phyloP scores from a whole-genome alignment of 2,888 invertebrate species.

The Papilio elwesi region DNA sequence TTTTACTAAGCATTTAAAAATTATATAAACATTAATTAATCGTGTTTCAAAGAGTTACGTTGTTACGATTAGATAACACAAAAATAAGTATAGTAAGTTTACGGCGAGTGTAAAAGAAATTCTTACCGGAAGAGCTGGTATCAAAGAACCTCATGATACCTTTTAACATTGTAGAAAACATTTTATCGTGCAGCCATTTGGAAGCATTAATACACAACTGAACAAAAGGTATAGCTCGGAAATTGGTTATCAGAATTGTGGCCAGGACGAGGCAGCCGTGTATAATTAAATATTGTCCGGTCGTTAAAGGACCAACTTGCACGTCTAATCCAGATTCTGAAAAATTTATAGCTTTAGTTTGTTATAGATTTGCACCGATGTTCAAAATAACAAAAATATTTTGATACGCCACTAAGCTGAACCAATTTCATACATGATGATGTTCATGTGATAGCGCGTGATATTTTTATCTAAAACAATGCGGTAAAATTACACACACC shows the following conservation, averaged over 20 bases:
- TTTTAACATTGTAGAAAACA: conserved; percentile 85
- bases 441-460: no score
- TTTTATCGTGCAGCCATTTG: conserved; percentile 86
- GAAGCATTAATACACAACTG: conserved; percentile 86
- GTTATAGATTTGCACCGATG: no score
- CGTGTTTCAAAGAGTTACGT: no score
- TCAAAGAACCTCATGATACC: conserved; percentile 89
- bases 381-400: not conserved
- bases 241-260: conserved; percentile 83
- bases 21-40: no score
- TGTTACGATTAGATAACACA: no score
- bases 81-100: no score
- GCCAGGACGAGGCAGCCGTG: conserved; percentile 83
- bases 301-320: conserved; percentile 72
- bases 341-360: conserved; percentile 56
- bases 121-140: conserved; percentile 88
- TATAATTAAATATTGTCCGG: conserved; percentile 84
- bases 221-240: conserved; percentile 87
- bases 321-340: conserved; percentile 67
- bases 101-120: not conserved
- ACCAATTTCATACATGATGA: no score
- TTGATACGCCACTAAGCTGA: no score
- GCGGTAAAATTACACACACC: no score
- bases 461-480: no score
- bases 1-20: no score